Percentiles rank a stretch among this genome's conserved stretches.
phyloP scores from a whole-genome alignment of 64 coral and sea anemone genomes.

The Dendronephthya gigantea region DNA sequence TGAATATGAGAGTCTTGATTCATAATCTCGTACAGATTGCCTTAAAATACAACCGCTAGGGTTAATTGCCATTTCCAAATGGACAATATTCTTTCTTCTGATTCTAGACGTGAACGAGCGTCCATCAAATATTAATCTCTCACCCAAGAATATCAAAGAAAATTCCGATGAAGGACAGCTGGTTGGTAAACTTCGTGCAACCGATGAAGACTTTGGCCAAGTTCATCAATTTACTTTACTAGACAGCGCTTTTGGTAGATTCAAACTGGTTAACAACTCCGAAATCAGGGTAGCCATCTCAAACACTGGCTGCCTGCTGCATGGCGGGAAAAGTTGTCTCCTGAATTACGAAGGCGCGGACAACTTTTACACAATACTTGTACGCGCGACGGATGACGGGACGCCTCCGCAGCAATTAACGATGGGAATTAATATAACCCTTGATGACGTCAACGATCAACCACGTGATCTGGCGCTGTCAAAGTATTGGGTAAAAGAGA shows the following conservation, averaged over 20 bases:
- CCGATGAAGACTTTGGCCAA: constrained; percentile 32
- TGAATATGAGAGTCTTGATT: no score
- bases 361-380: constrained; percentile 35
- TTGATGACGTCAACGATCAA: constrained; percentile 73
- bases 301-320: constrained; percentile 7
- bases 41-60: no score
- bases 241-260: constrained; percentile 30
- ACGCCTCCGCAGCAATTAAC: constrained; percentile 45
- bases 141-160: constrained; percentile 15
- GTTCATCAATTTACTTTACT: constrained; percentile 17
- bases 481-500: constrained; percentile 60
- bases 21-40: no score
- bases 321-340: constrained; percentile 38
- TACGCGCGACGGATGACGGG: constrained; percentile 75
- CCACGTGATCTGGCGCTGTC: constrained; percentile 61
- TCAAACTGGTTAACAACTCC: constrained; percentile 30
- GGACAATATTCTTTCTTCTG: no score
- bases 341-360: constrained; percentile 71
- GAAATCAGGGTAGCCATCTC: constrained; percentile 14
- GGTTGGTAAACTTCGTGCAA: constrained; percentile 22
- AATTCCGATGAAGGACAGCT: constrained; percentile 26
- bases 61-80: no score
- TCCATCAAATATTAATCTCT: constrained; percentile 27
- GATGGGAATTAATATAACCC: constrained; percentile 37
- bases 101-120: constrained; percentile 34